A percentile compares a stretch with the other conserved stretches of the same genome.
phyloP scores from a whole-genome alignment of 2,888 invertebrate genomes.

The Hesperia comma region DNA sequence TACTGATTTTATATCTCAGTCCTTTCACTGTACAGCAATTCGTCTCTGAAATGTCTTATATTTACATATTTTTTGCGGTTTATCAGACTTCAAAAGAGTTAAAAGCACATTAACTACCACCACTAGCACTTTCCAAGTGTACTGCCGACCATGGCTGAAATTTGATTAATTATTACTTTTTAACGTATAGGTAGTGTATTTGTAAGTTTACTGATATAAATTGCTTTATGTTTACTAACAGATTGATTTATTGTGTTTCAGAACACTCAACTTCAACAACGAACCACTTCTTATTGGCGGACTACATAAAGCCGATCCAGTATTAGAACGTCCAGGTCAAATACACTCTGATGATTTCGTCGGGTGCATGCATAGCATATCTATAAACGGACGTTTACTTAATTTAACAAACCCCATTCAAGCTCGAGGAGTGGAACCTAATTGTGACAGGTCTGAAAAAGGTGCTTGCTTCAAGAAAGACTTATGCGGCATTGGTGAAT shows the following conservation, averaged over 20 bases:
- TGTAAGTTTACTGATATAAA: no score
- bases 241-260: slow-evolving; percentile 73
- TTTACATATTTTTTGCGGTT: no score
- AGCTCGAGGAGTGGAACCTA: slow-evolving; percentile 88
- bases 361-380: slow-evolving; percentile 96
- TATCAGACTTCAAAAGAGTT: no score
- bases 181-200: no score
- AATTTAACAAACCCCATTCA: slow-evolving; percentile 91
- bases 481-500: slow-evolving; percentile 85
- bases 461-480: slow-evolving; percentile 86
- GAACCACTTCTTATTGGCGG: slow-evolving; percentile 94
- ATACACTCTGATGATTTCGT: slow-evolving; percentile 96
- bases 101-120: no score
- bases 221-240: background rate
- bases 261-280: slow-evolving; percentile 95
- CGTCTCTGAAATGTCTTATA: no score
- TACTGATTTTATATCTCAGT: no score
- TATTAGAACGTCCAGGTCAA: slow-evolving; percentile 94
- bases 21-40: no score
- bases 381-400: slow-evolving; percentile 92
- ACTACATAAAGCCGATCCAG: slow-evolving; percentile 91
- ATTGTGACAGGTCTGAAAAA: slow-evolving; percentile 88
- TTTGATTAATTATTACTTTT: no score
- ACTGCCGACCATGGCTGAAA: no score
- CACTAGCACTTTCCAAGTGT: no score